Base-by-base conservation (phyloP, 2,888 invertebrate genomes). In the Drosophila peninsularis region DNA sequence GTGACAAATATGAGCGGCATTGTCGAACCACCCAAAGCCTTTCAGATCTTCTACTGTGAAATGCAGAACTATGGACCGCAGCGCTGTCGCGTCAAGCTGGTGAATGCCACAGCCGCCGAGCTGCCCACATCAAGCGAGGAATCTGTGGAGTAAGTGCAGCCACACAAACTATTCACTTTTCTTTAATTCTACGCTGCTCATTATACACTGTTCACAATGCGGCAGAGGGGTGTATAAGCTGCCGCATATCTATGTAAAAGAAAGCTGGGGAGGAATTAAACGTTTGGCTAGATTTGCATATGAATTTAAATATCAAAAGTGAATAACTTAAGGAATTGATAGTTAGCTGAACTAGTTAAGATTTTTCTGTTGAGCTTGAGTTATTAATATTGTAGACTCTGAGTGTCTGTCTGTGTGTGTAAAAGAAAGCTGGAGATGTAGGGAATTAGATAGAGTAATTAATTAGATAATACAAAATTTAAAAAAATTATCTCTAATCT, bases 41-140 rank as follows among this genome's bases (percentile, higher is more conserved):
- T 95, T 92, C 95, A 95, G 91, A 94, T 96, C 45, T 94, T 95
- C 88, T 96, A 96, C 91, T 96, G 96, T 91, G 96, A 96, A 90
- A 92, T 96, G 72, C 96, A 96, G 91, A 94, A 95, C 17, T 96
- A 96, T 95, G 96, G 96, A 17, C 94, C 95, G 53, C 96, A 96
- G 87, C 94, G 96, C 63, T 96, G 96, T 90, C 94, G 95, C 78
- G 94, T 95, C 52, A 95, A 92, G 73, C 68, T 91, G 62, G 80
- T 92, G 39, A 90, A 92, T 69, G 85, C 78, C 72, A 80, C 71
- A 0, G 56, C 60, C 17, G 82, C 84, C 41, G 76, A 66, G 39
- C 45, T 80, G 52, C 58, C 67, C 50, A 37, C 64, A 32, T 45
- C n/a, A 13, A 41, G 30, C 41, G 53, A 55, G 37, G 34, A 50